These are phyloP conservation scores for Remorina albescens DNA, from an alignment of 2,797 vertebrate genomes.

Conservation along the genomic window DNA sequence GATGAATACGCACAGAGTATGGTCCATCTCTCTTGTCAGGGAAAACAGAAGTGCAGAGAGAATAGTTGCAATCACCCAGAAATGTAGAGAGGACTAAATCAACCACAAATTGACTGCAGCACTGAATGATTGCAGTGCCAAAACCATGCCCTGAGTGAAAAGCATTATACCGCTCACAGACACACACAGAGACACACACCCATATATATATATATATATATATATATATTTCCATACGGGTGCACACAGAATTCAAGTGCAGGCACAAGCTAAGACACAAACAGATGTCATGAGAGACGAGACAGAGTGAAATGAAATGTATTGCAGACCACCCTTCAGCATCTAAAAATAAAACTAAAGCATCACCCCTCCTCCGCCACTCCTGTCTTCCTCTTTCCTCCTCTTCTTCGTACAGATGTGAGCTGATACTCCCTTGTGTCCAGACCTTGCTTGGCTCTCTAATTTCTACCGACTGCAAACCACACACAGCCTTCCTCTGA, in stretches of 20 bases:
- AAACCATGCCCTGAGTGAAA: conserved; percentile 58
- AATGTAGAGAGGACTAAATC: conserved; percentile 55
- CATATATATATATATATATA: too few species aligned
- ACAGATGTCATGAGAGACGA: conserved; percentile 17
- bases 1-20: conserved; percentile 32
- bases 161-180: conserved; percentile 45
- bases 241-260: conserved; percentile 22
- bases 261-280: conserved; percentile 25
- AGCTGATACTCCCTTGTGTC: conserved; percentile 68
- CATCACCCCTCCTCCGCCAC: conserved; percentile 61
- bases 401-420: conserved; percentile 65
- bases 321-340: conserved; percentile 25
- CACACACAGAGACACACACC: conserved; percentile 3
- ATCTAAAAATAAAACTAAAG: conserved; percentile 53
- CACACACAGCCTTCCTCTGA: conserved; percentile 49
- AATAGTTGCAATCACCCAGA: conserved; percentile 59
- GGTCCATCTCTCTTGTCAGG: conserved; percentile 19
- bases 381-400: conserved; percentile 50
- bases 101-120: conserved; percentile 60
- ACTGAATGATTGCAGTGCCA: conserved; percentile 51
- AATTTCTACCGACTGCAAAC: conserved; percentile 56
- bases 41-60: conserved; percentile 30
- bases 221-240: too few species aligned
- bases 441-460: conserved; percentile 62
- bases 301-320: conserved; percentile 38